Base-by-base conservation (phyloP, 2,113 vertebrate species). In the Phylloscopus trochilus region DNA sequence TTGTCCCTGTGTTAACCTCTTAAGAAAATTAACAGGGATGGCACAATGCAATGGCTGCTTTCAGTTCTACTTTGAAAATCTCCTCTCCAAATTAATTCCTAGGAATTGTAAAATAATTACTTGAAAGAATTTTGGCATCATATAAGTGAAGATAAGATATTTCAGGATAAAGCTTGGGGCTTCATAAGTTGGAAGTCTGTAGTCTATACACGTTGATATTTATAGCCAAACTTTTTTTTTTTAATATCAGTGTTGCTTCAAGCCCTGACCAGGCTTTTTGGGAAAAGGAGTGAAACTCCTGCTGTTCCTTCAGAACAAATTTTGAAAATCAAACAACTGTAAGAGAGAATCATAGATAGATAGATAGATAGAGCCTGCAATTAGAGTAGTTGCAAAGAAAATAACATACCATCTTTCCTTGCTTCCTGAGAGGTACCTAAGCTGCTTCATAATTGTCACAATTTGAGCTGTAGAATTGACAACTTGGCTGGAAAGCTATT, bases 401-500 rank as follows among this genome's bases (percentile, higher is more conserved):
- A 89, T 78, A 84, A 46, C 44, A 77, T 12, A 63, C 31, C 27
- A 33, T 15, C 13, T 96, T 95, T 79, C 56, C 66, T 89, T 93
- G 23, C 26, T 93, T 95, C 41, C 68, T 80, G 35, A n/a, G 23
- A 59, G 84, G 84, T 83, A 83, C 51, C 83, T 84, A 88, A 79
- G 12, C 64, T 77, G 13, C 51, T 88, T 87, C 26, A 49, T 64
- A 76, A 68, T 94, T 89, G 89, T 95, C 56, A 74, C 63, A 91
- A 28, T 58, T 53, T 94, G 62, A 94, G 55, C 35, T 87, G 16
- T 56, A 83, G 68, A 93, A 95, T 53, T 70, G 89, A 94, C 78
- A 89, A 44, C 39, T 86, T 94, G 52, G 9, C 46, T 92, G 86
- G 66, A 91, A 97, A 95, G 19, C 52, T 46, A 31, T 76, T 96